These are phyloP conservation scores for Julus scanicus DNA, from an alignment of 2,888 invertebrate genomes.

Conservation along the genomic window DNA sequence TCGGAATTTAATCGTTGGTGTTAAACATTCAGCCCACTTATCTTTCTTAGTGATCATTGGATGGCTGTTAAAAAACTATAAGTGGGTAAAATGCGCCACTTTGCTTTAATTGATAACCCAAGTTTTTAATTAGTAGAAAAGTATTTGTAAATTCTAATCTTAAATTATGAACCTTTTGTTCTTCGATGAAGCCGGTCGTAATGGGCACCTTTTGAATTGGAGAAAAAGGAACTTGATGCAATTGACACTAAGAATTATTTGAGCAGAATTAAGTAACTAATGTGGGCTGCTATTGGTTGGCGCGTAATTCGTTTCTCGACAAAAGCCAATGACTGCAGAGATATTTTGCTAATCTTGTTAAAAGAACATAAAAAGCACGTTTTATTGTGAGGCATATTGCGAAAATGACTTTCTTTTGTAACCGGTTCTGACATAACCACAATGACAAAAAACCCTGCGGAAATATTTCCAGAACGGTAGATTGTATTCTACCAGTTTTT, in stretches of 20 bases:
- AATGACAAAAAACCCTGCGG: background rate
- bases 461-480: background rate
- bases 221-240: too few species aligned
- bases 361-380: background rate
- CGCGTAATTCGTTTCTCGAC: background rate
- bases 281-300: background rate
- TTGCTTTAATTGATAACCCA: too few species aligned
- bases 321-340: background rate
- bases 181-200: too few species aligned
- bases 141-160: too few species aligned
- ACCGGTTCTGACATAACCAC: background rate
- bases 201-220: too few species aligned
- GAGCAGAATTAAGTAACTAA: background rate
- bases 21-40: too few species aligned
- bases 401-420: background rate
- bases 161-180: too few species aligned
- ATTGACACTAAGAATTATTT: background rate
- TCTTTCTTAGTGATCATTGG: too few species aligned
- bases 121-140: too few species aligned
- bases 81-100: too few species aligned
- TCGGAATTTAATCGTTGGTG: too few species aligned
- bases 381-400: background rate
- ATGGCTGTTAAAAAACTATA: too few species aligned
- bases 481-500: slow-evolving; percentile 20
- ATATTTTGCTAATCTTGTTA: background rate